Conservation (phyloP, 2,797 vertebrate genomes). For the Bradypodion ventrale region DNA sequence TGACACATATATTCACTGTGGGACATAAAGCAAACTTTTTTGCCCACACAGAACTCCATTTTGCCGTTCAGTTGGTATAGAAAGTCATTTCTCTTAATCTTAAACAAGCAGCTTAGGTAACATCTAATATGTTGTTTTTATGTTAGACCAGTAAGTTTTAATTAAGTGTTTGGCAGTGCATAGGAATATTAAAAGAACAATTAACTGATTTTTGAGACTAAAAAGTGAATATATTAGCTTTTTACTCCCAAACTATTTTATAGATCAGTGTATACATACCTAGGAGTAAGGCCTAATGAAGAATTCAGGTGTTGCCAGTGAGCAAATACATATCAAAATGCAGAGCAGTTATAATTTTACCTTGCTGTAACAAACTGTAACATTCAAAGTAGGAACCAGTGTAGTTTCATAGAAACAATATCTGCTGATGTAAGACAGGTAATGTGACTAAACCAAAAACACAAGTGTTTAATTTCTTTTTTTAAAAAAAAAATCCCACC, state of each 20-base stretch:
- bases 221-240: neutral
- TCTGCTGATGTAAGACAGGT: neutral
- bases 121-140: neutral
- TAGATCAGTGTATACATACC: neutral
- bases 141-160: slow-evolving; percentile 1
- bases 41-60: slow-evolving; percentile 21
- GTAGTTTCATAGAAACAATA: neutral
- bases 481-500: neutral
- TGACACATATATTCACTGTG: neutral
- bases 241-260: neutral
- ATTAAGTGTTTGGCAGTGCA: slow-evolving; percentile 23
- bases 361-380: neutral
- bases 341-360: neutral
- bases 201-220: neutral
- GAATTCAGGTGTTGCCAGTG: neutral
- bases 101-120: neutral
- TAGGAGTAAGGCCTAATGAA: neutral
- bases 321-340: neutral
- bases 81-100: slow-evolving; percentile 11
- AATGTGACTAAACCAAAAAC: neutral
- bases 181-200: neutral
- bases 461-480: neutral
- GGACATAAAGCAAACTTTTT: slow-evolving; percentile 41
- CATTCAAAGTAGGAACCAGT: neutral
- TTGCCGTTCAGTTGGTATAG: neutral